Evolutionary conservation across 2,113 vertebrate genomes (phyloP).

Genomic region (Ariopsis seemanni): DNA sequence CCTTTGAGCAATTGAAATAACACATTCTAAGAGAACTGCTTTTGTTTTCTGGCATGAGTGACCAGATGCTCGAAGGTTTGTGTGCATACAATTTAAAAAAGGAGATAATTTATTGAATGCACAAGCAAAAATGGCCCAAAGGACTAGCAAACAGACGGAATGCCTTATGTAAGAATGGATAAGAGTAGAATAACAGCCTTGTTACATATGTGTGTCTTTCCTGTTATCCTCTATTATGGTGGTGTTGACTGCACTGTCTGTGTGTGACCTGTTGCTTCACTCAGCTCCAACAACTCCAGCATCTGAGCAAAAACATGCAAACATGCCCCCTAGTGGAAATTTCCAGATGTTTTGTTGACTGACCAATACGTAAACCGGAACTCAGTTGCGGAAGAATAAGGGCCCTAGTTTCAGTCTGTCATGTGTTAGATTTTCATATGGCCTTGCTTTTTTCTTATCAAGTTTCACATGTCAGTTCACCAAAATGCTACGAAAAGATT

Average conservation of each 20-base stretch:
- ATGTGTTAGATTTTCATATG: neutral
- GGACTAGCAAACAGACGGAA: neutral
- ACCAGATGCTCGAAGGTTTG: neutral
- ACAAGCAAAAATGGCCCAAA: neutral
- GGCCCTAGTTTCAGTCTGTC: neutral
- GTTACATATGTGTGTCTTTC: neutral
- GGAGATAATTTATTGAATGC: neutral
- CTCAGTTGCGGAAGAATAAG: neutral
- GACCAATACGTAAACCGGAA: neutral
- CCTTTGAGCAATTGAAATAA: no score
- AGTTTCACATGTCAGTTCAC: neutral
- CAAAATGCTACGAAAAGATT: neutral
- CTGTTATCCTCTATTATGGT: neutral
- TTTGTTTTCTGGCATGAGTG: neutral
- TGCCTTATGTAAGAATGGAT: neutral
- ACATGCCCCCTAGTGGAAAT: conserved; percentile 7
- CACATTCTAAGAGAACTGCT: no score
- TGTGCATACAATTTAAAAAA: neutral
- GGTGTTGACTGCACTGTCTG: neutral
- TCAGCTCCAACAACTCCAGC: neutral
- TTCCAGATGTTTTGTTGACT: neutral
- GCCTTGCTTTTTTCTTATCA: neutral
- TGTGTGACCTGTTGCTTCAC: neutral
- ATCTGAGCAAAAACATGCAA: neutral
- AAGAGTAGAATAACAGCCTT: neutral